Conservation (phyloP, 2,797 vertebrate species). For the Gobio occitaniae region DNA sequence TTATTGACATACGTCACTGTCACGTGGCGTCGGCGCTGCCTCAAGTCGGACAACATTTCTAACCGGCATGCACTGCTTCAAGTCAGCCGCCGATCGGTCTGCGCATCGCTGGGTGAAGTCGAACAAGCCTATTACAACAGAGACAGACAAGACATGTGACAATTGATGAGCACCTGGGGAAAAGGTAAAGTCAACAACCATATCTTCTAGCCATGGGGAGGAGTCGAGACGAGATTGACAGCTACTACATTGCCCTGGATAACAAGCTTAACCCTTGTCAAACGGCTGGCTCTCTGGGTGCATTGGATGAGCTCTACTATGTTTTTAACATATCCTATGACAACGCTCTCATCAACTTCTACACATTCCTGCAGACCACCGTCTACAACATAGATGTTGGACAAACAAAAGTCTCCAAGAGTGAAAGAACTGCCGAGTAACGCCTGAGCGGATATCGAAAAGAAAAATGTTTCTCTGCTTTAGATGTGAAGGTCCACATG, state of each 20-base stretch:
- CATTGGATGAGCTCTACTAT: too few relatives aligned
- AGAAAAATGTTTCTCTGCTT: conserved; percentile 7
- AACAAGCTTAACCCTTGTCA: neutral
- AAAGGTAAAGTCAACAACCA: neutral
- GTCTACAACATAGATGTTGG: too few relatives aligned
- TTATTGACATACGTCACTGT: too few relatives aligned
- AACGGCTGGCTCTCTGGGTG: neutral
- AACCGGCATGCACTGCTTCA: too few relatives aligned
- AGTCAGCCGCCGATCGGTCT: too few relatives aligned
- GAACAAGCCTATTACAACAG: too few relatives aligned
- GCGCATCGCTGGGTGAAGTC: too few relatives aligned
- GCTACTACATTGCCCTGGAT: neutral
- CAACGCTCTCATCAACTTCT: conserved; percentile 3
- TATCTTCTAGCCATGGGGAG: conserved; percentile 1
- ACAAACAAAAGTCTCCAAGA: neutral
- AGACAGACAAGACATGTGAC: too few relatives aligned
- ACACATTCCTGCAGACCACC: neutral
- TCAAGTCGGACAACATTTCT: too few relatives aligned
- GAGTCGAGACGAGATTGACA: neutral
- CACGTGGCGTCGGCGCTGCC: too few relatives aligned
- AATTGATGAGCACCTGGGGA: neutral
- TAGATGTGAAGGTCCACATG: conserved; percentile 10
- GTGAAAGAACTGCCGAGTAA: conserved; percentile 8
- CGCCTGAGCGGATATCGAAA: neutral
- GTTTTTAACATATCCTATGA: conserved; percentile 29